Percentiles rank a stretch among this genome's conserved stretches.
phyloP scores from a whole-genome alignment of 2,888 invertebrate species.

The Gnatocerus cornutus region DNA sequence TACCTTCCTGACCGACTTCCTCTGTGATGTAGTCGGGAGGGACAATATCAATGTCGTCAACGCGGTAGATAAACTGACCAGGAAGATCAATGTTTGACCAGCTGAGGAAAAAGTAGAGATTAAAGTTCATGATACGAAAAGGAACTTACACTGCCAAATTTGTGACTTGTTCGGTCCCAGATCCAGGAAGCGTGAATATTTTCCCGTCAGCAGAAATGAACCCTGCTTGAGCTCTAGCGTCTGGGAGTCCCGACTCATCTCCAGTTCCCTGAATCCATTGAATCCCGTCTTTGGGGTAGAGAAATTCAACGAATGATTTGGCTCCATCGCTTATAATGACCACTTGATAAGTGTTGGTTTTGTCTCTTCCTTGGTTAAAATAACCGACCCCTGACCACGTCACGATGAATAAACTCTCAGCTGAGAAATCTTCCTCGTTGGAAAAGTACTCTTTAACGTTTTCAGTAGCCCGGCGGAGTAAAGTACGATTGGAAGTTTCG shows the following conservation, averaged over 20 bases:
- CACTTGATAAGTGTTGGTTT: conserved; percentile 92
- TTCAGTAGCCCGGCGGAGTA: conserved; percentile 80
- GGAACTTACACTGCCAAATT: conserved; percentile 84
- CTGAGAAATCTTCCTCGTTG: conserved; percentile 81
- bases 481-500: conserved; percentile 77
- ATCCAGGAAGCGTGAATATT: conserved; percentile 84
- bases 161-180: conserved; percentile 91
- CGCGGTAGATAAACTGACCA: conserved; percentile 90
- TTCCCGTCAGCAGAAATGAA: conserved; percentile 90
- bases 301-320: conserved; percentile 88
- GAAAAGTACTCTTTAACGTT: conserved; percentile 84
- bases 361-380: conserved; percentile 78
- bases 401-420: conserved; percentile 86
- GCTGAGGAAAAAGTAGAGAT: conserved; percentile 71
- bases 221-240: conserved; percentile 95
- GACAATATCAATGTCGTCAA: conserved; percentile 83
- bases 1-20: conserved; percentile 38
- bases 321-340: conserved; percentile 82
- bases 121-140: neutral
- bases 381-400: conserved; percentile 95
- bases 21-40: conserved; percentile 78
- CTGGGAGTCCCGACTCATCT: conserved; percentile 84
- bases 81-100: conserved; percentile 89
- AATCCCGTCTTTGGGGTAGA: conserved; percentile 91
- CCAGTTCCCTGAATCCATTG: conserved; percentile 93